Base-by-base conservation (phyloP, 2,797 vertebrate genomes). In the Rhinoraja longicauda region DNA sequence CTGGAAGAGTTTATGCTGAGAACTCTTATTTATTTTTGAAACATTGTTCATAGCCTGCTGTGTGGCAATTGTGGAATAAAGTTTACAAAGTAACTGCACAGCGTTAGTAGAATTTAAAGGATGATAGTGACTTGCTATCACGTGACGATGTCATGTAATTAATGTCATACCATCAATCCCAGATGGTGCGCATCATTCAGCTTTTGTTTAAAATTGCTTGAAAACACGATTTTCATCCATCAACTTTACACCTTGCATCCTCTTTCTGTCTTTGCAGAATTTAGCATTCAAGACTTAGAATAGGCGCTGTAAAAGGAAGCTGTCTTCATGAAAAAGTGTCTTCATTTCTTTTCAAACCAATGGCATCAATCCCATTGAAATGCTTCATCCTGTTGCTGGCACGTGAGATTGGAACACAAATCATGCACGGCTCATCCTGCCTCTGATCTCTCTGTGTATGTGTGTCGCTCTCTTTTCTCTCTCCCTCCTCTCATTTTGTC, bases 21-120 rank as follows among this genome's bases (percentile, higher is more conserved):
- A 73, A 75, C 39, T 75, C 39, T 93, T 94, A 92, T 92, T 92
- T 92, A 92, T 92, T 73, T 73, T 75, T 29, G 70, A 92, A 92
- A n/a, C 36, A 29, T 75, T 12, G 39, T 57, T 45, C 45, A 75
- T 53, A 92, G 75, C 45, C 24, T 12, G 17, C 24, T 29, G 64
- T 21, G 24, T 26, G 15, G 8, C 64, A n/a, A 29, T 92, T 45
- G 39, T 57, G 45, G 45, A 70, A 59, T 53, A 73, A 67, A 90
- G 39, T 53, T 92, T 10, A 26, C 67, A 75, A 75, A 75, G 36
- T 73, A 92, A 75, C 70, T 75, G 24, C 36, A 5, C 26, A 53
- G 29, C 29, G 17, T 19, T 32, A 57, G 32, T 88, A 19, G 59
- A 64, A 88, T 67, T 67, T 88, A 21, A 39, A 92, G 13, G 26